Base-by-base conservation (phyloP, 2,888 invertebrate genomes). In the Listrodromus nycthemerus region DNA sequence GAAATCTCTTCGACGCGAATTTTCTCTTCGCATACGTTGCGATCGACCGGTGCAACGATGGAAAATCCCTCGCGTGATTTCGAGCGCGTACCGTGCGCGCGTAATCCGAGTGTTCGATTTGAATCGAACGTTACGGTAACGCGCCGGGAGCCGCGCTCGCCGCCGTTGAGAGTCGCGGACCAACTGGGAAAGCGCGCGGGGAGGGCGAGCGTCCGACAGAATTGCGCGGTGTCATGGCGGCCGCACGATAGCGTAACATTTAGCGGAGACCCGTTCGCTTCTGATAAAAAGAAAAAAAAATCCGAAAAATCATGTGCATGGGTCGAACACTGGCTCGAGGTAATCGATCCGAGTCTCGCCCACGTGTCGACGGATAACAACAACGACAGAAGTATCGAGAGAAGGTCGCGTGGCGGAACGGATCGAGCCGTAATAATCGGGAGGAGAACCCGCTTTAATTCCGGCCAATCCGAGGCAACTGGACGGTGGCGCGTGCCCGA, bases 161-260 rank as follows among this genome's bases (percentile, higher is more conserved):
- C 52, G 13, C 41, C 48, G 33, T 27, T 37, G 66, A 66, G 41
- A 67, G 63, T 52, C 10, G 41, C 16, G 16, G 8, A 27, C 24
- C 48, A n/a, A 63, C 30, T 33, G 89, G 89, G 86, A 83, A 89
- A 88, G 89, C 74, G 65, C 74, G 74, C 30, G 90, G 89, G 89
- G 88, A 76, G 78, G 13, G 79, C 83, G 87, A 86, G 87, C 41
- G 41, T 41, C 13, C 10, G 85, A 86, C 87, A 89, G 90, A 89
- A 91, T 91, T 90, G 88, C 89, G 89, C 89, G 87, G 87, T 87
- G 82, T 78, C 86, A 82, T 86, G 87, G 87, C 86, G 85, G 88
- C 88, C 86, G 87, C 85, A 85, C 86, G 88, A 87, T 89, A 87
- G 82, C 85, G 74, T 74, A 79, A 79, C 61, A 37, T 58, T 58